Base-by-base conservation (phyloP, 2,888 invertebrate genomes). In the Acanthosepion esculentum region DNA sequence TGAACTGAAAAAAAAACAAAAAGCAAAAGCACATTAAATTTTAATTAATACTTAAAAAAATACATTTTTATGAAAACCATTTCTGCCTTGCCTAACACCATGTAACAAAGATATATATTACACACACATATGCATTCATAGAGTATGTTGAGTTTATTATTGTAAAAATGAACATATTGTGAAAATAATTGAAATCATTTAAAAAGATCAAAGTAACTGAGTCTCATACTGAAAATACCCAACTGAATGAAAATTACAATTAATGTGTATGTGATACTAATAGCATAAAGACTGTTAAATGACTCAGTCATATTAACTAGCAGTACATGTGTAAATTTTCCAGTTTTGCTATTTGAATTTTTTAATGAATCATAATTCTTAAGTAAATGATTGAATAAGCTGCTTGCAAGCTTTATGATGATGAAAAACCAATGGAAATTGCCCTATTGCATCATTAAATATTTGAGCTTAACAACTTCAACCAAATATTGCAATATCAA, bases 71-170 rank as follows among this genome's bases (percentile, higher is more conserved):
- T 78, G 78, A n/a, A n/a, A 78, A 78, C 78, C 78, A 78, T 78
- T 78, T 78, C 78, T 78, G 78, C 78, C 78, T 78, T 78, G 78
- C 78, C 78, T 78, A 78, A n/a, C 78, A 78, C 78, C 78, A 78
- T 29, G 29, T 2, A n/a, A 78, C 6, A 78, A n/a, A 78, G 18
- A n/a, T n/a, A n/a, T 78, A 78, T 29, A n/a, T n/a, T 8, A n/a
- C 29, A 78, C 3, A 78, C 10, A 78, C 0, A 78, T 8, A 78
- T 78, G n/a, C 3, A n/a, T 12, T 12, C 8, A 12, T n/a, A 64
- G 29, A 29, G 64, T 64, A 78, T 29, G n/a, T 78, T 41, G 8
- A n/a, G 8, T 29, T n/a, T n/a, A n/a, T 26, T 26, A 64, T 12
- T 10, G 18, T n/a, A 29, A 78, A n/a, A 10, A 78, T n/a, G 10